Conservation (phyloP, 1,140 invertebrate genomes). For the Calephelis virginiensis region DNA sequence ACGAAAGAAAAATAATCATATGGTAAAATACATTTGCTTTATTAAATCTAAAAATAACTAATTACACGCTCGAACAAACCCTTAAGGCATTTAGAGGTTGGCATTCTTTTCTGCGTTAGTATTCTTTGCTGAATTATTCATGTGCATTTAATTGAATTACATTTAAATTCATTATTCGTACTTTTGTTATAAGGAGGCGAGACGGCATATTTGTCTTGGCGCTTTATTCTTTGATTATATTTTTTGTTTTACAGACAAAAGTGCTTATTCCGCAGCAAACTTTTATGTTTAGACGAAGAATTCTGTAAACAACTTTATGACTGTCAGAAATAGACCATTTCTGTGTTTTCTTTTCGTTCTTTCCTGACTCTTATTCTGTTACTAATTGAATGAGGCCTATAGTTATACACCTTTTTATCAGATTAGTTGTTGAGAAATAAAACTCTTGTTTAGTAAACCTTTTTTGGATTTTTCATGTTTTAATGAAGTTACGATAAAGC, state of each 20-base stretch:
- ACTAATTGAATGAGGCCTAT: no score
- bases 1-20: background rate
- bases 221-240: constrained; percentile 14
- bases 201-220: constrained; percentile 15
- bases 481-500: no score
- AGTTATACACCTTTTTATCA: no score
- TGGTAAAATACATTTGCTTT: constrained; percentile 2
- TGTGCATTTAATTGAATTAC: constrained; percentile 73
- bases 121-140: constrained; percentile 68
- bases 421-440: no score
- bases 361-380: no score
- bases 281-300: background rate
- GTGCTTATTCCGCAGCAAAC: background rate
- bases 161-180: constrained; percentile 69
- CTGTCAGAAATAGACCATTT: no score
- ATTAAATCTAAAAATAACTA: constrained; percentile 46
- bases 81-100: constrained; percentile 45
- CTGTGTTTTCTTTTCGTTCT: no score
- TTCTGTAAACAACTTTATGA: no score
- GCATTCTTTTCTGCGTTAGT: constrained; percentile 63
- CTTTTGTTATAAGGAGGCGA: constrained; percentile 30
- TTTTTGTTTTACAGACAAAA: background rate
- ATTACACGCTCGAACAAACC: constrained; percentile 43
- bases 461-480: no score
- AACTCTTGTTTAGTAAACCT: no score